Evolutionary conservation across 2,888 invertebrate species (phyloP).

Genomic region (Neocrepidodera transversa): DNA sequence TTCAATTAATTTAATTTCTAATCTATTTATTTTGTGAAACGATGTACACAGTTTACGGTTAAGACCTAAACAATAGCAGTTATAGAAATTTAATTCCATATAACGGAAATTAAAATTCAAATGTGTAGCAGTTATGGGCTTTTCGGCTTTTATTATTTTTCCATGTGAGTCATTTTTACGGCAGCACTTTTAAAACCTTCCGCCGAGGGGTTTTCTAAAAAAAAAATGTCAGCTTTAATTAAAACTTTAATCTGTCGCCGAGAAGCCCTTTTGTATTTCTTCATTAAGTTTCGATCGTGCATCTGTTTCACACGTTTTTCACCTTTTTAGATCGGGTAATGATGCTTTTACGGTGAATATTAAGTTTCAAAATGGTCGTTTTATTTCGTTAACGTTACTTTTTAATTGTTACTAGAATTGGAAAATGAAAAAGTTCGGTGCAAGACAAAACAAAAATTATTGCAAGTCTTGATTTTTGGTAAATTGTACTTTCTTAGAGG

Average conservation of each 20-base stretch:
- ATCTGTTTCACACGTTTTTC: conserved; percentile 3
- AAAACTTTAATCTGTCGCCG: conserved; percentile 47
- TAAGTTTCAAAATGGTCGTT: too few relatives aligned
- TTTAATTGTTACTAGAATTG: too few relatives aligned
- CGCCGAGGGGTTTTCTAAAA: conserved; percentile 18
- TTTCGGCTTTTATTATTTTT: conserved; percentile 21
- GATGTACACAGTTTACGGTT: neutral
- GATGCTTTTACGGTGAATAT: too few relatives aligned
- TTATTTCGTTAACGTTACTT: too few relatives aligned
- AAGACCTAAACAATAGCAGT: conserved; percentile 18
- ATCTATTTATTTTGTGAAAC: neutral
- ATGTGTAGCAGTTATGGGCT: conserved; percentile 25
- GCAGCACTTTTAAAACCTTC: conserved; percentile 29
- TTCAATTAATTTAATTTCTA: neutral
- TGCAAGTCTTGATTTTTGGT: too few relatives aligned
- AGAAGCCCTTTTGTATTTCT: conserved; percentile 42
- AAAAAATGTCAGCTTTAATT: conserved; percentile 42
- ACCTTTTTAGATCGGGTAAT: neutral
- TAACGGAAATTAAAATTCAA: conserved; percentile 28
- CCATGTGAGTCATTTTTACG: conserved; percentile 27
- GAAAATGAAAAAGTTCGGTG: too few relatives aligned
- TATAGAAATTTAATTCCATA: conserved; percentile 22
- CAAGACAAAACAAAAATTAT: too few relatives aligned
- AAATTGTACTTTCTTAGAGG: too few relatives aligned
- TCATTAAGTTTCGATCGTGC: conserved; percentile 32